phyloP scores from a whole-genome alignment of 2,113 vertebrate genomes.

The Oreochromis tanganicae region DNA sequence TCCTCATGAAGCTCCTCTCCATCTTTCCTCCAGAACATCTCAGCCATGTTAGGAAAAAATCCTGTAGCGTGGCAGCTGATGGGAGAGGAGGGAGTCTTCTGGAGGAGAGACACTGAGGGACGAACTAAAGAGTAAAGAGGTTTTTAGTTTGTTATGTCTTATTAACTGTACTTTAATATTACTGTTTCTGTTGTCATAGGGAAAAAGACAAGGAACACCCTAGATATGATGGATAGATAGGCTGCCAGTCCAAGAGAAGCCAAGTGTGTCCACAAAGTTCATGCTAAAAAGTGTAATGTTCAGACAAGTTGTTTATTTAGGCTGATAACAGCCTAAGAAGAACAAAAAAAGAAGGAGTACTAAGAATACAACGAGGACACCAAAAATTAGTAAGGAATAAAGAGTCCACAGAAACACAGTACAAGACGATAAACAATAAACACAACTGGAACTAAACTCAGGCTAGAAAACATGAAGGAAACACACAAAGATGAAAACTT shows the following conservation, averaged over 20 bases:
- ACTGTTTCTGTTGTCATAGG: not conserved
- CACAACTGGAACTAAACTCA: not conserved
- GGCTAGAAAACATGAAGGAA: not conserved
- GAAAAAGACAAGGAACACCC: not conserved
- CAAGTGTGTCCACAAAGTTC: not conserved
- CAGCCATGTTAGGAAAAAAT: not conserved
- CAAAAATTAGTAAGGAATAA: not conserved
- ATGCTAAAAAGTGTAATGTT: not conserved
- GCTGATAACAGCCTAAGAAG: not conserved
- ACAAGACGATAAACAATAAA: not conserved
- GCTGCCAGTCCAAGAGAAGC: not conserved
- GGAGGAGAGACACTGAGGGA: constrained; percentile 2
- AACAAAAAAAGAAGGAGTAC: not conserved
- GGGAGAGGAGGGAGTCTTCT: not conserved
- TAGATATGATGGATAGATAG: not conserved
- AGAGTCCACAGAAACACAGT: rapidly evolving
- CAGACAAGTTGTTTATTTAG: not conserved
- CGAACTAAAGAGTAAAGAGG: not conserved
- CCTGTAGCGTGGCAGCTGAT: constrained; percentile 13
- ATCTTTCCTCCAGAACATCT: constrained; percentile 14
- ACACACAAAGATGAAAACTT: not conserved
- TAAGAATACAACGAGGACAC: too few species aligned
- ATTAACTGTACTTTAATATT: not conserved
- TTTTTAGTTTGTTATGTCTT: not conserved
- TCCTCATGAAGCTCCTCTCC: not conserved